These are phyloP conservation scores for Chaetophractus vellerosus DNA, from an alignment of 2,797 vertebrate genomes.

Conservation along the genomic window DNA sequence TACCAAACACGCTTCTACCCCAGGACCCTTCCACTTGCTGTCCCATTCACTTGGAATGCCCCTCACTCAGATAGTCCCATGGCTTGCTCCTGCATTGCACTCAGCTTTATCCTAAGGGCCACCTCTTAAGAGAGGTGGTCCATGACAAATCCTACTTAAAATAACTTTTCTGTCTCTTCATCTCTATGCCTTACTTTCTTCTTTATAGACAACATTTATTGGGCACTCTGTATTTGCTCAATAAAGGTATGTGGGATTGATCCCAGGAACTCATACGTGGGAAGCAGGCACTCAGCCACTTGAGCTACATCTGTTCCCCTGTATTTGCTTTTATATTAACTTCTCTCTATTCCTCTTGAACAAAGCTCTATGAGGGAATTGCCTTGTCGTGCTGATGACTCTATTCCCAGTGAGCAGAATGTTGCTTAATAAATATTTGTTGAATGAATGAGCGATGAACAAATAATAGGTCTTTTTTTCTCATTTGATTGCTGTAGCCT, in stretches of 20 bases:
- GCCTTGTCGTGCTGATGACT: not conserved
- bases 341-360: not conserved
- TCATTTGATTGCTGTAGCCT: not conserved
- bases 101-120: not conserved
- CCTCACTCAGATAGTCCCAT: fast-evolving
- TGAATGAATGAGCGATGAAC: not conserved
- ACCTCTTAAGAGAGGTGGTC: not conserved
- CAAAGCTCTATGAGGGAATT: not conserved
- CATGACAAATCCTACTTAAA: not conserved
- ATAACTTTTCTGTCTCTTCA: not conserved
- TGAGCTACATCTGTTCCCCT: not conserved
- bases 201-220: not conserved
- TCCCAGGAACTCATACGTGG: too few species aligned
- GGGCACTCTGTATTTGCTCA: not conserved
- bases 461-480: not conserved
- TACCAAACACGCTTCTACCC: too few species aligned
- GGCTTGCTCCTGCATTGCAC: not conserved
- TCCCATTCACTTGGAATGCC: not conserved
- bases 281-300: too few species aligned
- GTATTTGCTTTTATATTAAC: not conserved
- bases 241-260: too few species aligned
- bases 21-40: too few species aligned
- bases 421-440: not conserved
- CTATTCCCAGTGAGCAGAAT: not conserved
- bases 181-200: not conserved